phyloP scores from a whole-genome alignment of 2,888 invertebrate species.

The Arge pagana region DNA sequence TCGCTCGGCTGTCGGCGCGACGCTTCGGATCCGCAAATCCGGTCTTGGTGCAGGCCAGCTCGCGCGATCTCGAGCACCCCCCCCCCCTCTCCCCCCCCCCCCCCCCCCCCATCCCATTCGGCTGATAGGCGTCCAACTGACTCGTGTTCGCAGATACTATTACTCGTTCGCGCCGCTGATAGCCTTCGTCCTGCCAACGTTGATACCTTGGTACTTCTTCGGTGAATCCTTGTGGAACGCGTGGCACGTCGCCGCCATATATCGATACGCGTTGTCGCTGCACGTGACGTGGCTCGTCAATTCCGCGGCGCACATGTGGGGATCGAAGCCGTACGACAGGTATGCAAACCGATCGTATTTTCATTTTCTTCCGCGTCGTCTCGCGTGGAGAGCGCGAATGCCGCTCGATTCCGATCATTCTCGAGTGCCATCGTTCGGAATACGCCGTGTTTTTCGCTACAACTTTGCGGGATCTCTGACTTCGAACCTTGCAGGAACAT shows the following conservation, averaged over 20 bases:
- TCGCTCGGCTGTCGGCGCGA: no score
- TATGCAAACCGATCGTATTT: conserved; percentile 54
- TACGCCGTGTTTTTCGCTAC: background rate
- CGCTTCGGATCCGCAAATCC: no score
- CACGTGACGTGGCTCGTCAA: conserved; percentile 81
- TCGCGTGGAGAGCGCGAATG: no score
- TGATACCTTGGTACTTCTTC: conserved; percentile 73
- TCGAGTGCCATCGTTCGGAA: background rate
- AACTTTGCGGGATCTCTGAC: background rate
- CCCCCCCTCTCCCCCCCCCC: no score
- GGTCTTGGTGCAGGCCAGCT: no score
- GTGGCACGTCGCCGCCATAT: conserved; percentile 73
- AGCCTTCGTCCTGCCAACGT: conserved; percentile 77
- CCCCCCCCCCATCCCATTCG: no score
- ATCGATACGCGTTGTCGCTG: conserved; percentile 69
- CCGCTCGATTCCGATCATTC: background rate
- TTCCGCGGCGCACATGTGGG: conserved; percentile 27
- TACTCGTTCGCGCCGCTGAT: conserved; percentile 70
- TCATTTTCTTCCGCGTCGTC: no score
- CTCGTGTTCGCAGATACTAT: conserved; percentile 66
- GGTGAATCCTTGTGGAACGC: conserved; percentile 71
- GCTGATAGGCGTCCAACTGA: no score
- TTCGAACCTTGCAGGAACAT: conserved; percentile 60
- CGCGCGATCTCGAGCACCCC: no score
- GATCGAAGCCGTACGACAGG: conserved; percentile 60